Conservation (phyloP, 1,140 invertebrate genomes). For the Drosophila yakuba region DNA sequence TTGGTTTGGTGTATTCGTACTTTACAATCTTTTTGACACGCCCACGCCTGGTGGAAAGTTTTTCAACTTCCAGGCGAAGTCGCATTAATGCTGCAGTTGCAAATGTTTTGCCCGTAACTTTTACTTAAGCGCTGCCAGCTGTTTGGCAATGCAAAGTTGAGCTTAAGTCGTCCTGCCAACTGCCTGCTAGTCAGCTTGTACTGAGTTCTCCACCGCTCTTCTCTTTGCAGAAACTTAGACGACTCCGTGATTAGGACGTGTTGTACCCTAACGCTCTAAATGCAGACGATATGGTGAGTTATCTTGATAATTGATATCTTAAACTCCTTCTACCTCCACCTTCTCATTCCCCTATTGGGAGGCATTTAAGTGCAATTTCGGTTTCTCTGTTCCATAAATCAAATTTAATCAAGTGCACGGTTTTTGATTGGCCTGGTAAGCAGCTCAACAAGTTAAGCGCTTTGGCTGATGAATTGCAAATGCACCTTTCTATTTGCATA, state of each 20-base stretch:
- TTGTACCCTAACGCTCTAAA: conserved; percentile 84
- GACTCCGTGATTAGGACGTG: conserved; percentile 84
- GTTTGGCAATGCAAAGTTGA: conserved; percentile 24
- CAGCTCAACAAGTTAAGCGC: conserved; percentile 29
- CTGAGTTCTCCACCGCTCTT: conserved; percentile 10
- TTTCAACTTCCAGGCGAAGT: conserved; percentile 48
- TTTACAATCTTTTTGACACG: conserved; percentile 40
- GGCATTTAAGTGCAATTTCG: neutral
- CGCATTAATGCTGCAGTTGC: conserved; percentile 51
- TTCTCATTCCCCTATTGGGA: neutral
- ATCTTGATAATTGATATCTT: too few species aligned
- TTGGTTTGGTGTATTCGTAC: conserved; percentile 1
- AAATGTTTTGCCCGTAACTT: conserved; percentile 38
- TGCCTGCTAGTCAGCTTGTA: conserved; percentile 22
- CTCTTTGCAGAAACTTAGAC: conserved; percentile 70
- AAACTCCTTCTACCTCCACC: too few species aligned
- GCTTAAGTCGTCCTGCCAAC: conserved; percentile 16
- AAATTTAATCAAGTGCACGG: conserved; percentile 4
- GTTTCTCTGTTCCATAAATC: neutral
- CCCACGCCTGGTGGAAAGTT: conserved; percentile 30
- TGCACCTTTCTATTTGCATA: neutral
- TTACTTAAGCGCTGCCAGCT: conserved; percentile 47
- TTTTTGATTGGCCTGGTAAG: neutral
- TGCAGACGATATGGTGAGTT: conserved; percentile 85
- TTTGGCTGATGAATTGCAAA: conserved; percentile 32